A percentile compares a stretch with the other conserved stretches of the same genome.
Conservation (phyloP, 2,888 invertebrate species). For the Polydrusus cervinus region DNA sequence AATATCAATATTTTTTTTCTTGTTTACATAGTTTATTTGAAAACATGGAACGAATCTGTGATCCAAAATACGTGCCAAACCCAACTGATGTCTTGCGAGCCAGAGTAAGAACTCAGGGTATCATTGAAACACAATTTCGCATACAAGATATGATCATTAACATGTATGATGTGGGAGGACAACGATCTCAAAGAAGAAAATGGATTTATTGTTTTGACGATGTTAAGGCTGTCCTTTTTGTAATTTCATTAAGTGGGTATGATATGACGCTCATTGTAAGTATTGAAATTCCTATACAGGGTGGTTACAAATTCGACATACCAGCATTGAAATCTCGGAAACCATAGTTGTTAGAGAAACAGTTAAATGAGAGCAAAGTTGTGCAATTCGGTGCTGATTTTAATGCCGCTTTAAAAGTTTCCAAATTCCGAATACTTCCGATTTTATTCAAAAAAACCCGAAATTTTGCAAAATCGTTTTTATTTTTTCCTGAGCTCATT, state of each 20-base stretch:
- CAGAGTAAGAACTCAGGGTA: conserved; percentile 78
- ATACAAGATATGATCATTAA: conserved; percentile 76
- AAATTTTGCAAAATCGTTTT: too few relatives aligned
- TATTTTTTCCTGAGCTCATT: too few relatives aligned
- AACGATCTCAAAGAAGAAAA: conserved; percentile 78
- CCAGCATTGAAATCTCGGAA: too few relatives aligned
- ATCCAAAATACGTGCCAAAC: conserved; percentile 78
- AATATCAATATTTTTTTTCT: neutral
- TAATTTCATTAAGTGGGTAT: conserved; percentile 79
- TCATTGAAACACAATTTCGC: conserved; percentile 79
- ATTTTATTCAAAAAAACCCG: too few relatives aligned
- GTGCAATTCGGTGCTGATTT: too few relatives aligned
- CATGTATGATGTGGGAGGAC: conserved; percentile 81
- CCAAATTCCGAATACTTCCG: too few relatives aligned
- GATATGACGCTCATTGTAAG: conserved; percentile 77
- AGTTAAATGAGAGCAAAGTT: too few relatives aligned
- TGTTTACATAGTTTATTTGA: conserved; percentile 76
- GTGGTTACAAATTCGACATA: too few relatives aligned
- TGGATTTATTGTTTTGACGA: conserved; percentile 82
- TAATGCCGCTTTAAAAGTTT: too few relatives aligned
- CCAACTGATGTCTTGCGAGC: conserved; percentile 78
- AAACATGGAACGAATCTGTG: conserved; percentile 79
- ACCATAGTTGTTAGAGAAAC: too few relatives aligned
- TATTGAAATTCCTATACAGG: neutral
- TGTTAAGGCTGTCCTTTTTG: conserved; percentile 78